Percentiles rank a stretch among this genome's conserved stretches.
Evolutionary conservation across 1,140 invertebrate species (phyloP).

Genomic region (Hycleus phaleratus): DNA sequence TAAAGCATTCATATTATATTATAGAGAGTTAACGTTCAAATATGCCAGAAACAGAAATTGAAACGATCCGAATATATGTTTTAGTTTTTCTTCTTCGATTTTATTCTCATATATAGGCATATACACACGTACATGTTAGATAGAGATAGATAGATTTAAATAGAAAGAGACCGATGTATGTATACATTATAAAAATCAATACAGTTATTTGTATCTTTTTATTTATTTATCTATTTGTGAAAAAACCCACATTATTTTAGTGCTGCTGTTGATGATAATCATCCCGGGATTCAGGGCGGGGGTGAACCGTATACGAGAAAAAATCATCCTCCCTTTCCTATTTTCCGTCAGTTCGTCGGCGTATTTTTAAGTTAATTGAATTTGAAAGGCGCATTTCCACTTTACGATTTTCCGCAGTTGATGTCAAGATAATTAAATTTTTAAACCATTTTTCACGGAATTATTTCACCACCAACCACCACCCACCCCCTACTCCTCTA

Average conservation of each 20-base stretch:
- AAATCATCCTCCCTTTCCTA: background rate
- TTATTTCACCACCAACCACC: background rate
- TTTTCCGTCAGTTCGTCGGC: background rate
- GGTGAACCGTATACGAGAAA: background rate
- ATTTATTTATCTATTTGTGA: too few species aligned
- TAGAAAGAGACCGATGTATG: too few species aligned
- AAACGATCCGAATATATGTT: conserved; percentile 40
- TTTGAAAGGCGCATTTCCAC: conserved; percentile 31
- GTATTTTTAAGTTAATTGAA: conserved; percentile 31
- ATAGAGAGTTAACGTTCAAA: conserved; percentile 41
- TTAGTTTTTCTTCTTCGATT: conserved; percentile 34
- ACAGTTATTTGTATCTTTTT: too few species aligned
- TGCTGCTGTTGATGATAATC: too few species aligned
- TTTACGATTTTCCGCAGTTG: conserved; percentile 30
- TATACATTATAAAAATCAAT: too few species aligned
- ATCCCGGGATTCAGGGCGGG: too few species aligned
- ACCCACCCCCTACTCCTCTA: too few species aligned
- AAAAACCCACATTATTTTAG: too few species aligned
- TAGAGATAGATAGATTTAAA: too few species aligned
- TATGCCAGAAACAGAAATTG: conserved; percentile 41
- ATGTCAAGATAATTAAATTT: conserved; percentile 34
- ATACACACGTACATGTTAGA: too few species aligned
- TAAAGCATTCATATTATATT: conserved; percentile 41
- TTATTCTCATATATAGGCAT: conserved; percentile 1
- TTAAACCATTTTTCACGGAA: conserved; percentile 29